These are phyloP conservation scores for Drosophila dives DNA, from an alignment of 2,888 invertebrate genomes.

Conservation along the genomic window DNA sequence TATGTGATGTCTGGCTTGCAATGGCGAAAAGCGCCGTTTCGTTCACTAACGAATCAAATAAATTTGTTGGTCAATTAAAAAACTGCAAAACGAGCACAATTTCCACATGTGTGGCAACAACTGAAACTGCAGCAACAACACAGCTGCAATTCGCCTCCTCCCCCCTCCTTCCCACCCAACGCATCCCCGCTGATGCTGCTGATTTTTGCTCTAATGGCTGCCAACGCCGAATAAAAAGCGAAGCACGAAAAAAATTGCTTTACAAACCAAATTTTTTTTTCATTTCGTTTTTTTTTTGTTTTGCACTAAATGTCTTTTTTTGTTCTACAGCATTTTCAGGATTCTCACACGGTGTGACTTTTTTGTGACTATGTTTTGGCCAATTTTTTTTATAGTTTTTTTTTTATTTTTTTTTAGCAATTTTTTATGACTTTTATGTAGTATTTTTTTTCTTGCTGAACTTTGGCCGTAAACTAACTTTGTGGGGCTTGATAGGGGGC, in stretches of 20 bases:
- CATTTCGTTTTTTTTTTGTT: conserved; percentile 36
- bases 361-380: conserved; percentile 71
- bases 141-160: conserved; percentile 1
- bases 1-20: conserved; percentile 6
- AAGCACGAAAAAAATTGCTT: conserved; percentile 56
- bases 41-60: conserved; percentile 85
- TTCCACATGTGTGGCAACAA: conserved; percentile 78
- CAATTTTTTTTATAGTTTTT: conserved; percentile 48
- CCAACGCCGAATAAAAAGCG: conserved; percentile 76
- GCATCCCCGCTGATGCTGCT: conserved; percentile 60
- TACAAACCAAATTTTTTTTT: conserved; percentile 74
- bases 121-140: conserved; percentile 54
- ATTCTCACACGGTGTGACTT: conserved; percentile 64
- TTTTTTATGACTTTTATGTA: conserved; percentile 54
- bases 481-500: conserved; percentile 65
- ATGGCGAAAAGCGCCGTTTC: conserved; percentile 58
- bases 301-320: conserved; percentile 18
- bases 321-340: conserved; percentile 63
- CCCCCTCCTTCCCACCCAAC: background rate
- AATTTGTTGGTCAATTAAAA: conserved; percentile 85
- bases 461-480: conserved; percentile 77
- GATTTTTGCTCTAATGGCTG: conserved; percentile 79
- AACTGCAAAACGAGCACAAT: conserved; percentile 84
- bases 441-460: conserved; percentile 59
- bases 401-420: conserved; percentile 34